Base-by-base conservation (phyloP, 2,113 vertebrate species). In the Egretta garzetta region DNA sequence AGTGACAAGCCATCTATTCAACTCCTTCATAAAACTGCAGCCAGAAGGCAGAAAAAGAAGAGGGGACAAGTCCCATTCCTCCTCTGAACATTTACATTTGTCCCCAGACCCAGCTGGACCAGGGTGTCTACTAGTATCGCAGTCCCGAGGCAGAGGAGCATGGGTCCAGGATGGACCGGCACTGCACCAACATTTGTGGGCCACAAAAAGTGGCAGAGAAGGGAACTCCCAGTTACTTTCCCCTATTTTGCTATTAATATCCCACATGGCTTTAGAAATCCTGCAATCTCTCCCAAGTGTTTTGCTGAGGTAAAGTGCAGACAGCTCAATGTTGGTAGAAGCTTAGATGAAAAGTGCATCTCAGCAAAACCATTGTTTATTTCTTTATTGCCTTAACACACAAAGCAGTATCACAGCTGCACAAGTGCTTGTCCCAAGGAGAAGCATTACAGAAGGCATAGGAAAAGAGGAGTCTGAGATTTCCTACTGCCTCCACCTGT, bases 401-500 rank as follows among this genome's bases (percentile, higher is more conserved):
- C 8, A 2, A 27, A 39, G 66, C 52, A 72, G 43, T 0, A n/a
- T 6, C 53, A 75, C 66, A 45, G 85, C 94, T 79, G 81, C 70
- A 55, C 8, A 76, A 88, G 53, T 16, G 60, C 86, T 60, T 41
- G 41, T 85, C 62, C 85, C 74, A 82, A 39, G 66, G 49, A 96
- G 43, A 9, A 92, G 47, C 27, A 9, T 4, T 9, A 72, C n/a
- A 76, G 75, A 41, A 86, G 76, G 32, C 35, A 22, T 0, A 3
- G 63, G 30, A 86, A 90, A 85, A 8, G 33, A 72, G 56, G 11
- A 79, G 20, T 28, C 41, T 73, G 45, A 14, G 49, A 91, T 23
- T 97, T 92, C 73, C 37, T 90, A n/a, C 72, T 77, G 86, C 86
- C 80, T 96, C 86, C 82, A 83, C 58, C 93, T 95, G 91, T 80